Base-by-base conservation (phyloP, 2,113 vertebrate genomes). In the Hippocampus barbouri region DNA sequence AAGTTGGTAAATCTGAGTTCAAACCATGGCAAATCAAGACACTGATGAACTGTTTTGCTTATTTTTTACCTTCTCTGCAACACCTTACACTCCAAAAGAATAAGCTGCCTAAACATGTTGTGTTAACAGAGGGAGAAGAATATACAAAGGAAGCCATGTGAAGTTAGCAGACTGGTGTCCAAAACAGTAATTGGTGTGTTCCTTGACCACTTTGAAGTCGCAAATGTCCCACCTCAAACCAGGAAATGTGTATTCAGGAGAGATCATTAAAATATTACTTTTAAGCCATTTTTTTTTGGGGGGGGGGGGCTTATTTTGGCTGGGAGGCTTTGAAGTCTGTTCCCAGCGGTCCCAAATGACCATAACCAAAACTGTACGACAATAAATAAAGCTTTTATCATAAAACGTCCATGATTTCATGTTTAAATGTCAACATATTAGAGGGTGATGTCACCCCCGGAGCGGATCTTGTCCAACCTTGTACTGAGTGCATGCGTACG, bases 401-500 rank as follows among this genome's bases (percentile, higher is more conserved):
- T 10, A 25, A 27, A 23, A 63, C 10, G 6, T 23, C 38, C 6
- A n/a, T 41, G 10, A 64, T 64, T 64, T 23, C 3, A 12, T 43
- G 12, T 43, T 34, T 65, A 41, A 23, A 23, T 23, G 4, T 65
- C 11, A 65, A 65, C 62, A 23, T 43, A 43, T 43, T 8, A 15
- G 21, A n/a, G 34, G 30, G 20, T 30, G 8, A 38, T 30, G 43
- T 40, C 62, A 65, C 8, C 40, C 34, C 21, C 21, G 12, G 21
- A 23, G n/a, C 6, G 10, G 38, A 6, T 38, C 25, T 11, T 64
- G 62, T 64, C 11, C 21, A n/a, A 65, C 62, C 62, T 65, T 75
- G 68, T 73, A n/a, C 66, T 23, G 41, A 61, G 71, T 62, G 64
- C 67, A 74, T 69, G 57, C 60, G 45, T 62, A 34, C 38, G 71